A percentile compares a stretch with the other conserved stretches of the same genome.
phyloP scores from a whole-genome alignment of 2,113 vertebrate species.

The Ramphastos sulfuratus region DNA sequence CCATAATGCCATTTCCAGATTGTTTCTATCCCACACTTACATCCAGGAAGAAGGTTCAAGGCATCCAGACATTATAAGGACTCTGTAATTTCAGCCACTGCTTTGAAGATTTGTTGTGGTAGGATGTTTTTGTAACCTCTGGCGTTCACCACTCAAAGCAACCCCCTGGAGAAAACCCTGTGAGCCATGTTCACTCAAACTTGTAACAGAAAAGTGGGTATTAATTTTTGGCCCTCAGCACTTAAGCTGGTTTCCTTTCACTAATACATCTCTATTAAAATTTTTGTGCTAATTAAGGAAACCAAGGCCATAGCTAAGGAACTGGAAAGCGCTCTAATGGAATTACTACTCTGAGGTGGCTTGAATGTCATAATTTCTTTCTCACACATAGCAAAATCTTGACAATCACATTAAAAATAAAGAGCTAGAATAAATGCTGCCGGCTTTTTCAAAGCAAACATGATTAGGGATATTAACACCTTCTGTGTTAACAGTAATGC shows the following conservation, averaged over 20 bases:
- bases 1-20: background rate
- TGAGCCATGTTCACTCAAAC: background rate
- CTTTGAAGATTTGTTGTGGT: background rate
- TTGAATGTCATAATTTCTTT: slow-evolving; percentile 19
- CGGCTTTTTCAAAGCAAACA: slow-evolving; percentile 14
- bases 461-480: slow-evolving; percentile 34
- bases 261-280: background rate
- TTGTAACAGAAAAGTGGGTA: background rate
- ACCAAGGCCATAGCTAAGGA: background rate
- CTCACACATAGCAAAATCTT: slow-evolving; percentile 6
- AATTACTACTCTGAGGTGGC: slow-evolving; percentile 28
- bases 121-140: background rate
- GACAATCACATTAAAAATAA: slow-evolving; percentile 13
- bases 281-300: slow-evolving; percentile 46
- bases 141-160: background rate
- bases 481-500: slow-evolving; percentile 35
- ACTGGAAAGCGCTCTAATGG: slow-evolving; percentile 8
- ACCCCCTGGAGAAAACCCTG: background rate
- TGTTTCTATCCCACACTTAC: background rate
- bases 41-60: background rate
- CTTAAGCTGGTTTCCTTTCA: background rate
- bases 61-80: background rate
- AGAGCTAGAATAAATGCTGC: slow-evolving; percentile 12
- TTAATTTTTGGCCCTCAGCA: background rate
- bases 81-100: background rate